Conservation (phyloP, 2,113 vertebrate species). For the Pollimyrus isidori region DNA sequence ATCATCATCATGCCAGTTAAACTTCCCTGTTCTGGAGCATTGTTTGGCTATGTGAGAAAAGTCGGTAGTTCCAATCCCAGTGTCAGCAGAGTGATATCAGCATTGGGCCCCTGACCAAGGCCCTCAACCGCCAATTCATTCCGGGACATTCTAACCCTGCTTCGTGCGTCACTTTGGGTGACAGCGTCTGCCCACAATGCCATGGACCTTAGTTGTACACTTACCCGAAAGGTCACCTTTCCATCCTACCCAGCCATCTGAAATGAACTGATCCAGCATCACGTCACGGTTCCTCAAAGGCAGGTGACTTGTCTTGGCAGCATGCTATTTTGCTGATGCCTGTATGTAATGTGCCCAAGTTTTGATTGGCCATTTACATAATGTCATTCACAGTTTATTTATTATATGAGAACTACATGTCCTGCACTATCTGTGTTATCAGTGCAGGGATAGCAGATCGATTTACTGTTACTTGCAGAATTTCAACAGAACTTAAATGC, state of each 20-base stretch:
- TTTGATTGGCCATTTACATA: neutral
- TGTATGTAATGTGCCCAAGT: neutral
- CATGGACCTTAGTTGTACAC: neutral
- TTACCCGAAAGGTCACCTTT: neutral
- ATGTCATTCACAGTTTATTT: neutral
- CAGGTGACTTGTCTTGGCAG: neutral
- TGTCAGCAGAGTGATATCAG: neutral
- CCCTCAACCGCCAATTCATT: neutral
- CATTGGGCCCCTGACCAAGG: neutral
- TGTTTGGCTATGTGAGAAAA: neutral
- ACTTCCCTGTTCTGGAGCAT: neutral
- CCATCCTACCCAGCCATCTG: neutral
- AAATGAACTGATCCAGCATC: neutral
- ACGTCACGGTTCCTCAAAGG: neutral
- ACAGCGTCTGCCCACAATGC: no score
- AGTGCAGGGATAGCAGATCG: neutral
- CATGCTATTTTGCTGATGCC: neutral
- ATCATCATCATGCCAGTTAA: neutral
- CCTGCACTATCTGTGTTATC: neutral
- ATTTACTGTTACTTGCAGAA: neutral
- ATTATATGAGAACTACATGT: neutral
- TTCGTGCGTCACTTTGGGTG: neutral
- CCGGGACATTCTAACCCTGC: neutral
- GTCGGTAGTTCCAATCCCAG: neutral
- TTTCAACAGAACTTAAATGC: neutral